Base-by-base conservation (phyloP, 2,113 vertebrate genomes). In the Calidris pygmaea region DNA sequence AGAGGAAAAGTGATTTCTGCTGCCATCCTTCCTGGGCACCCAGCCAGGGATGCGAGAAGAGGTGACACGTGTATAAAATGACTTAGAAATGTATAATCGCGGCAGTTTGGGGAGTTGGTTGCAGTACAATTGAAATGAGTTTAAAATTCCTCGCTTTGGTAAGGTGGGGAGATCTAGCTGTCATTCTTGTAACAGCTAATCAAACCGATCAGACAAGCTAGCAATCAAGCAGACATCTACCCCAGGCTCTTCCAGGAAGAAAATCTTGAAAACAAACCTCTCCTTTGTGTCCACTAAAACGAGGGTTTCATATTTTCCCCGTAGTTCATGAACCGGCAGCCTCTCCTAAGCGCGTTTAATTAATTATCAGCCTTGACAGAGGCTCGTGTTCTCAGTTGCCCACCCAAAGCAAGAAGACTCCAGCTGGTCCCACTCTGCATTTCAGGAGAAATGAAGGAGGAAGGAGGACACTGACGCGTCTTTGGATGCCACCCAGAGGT, bases 111-210 rank as follows among this genome's bases (percentile, higher is more conserved):
- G 88, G 85, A 82, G 82, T 39, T 96, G 95, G 72, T 92, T 94
- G 93, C 35, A n/a, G 74, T 79, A 90, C 82, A 93, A 93, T 85
- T 85, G 87, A 93, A 96, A 85, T 53, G 67, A 93, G 83, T 92
- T 94, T 87, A 73, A 93, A 93, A 93, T 86, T 86, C 83, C 83
- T 95, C 67, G 2, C 85, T 94, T 93, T 29, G 93, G 52, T 74
- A 86, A 93, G 63, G 82, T 90, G 85, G 88, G 71, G 88, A 97
- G 88, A 90, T 95, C 91, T 87, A 93, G 84, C 95, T 96, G 96
- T 95, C 94, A 87, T 77, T 48, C 85, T 56, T 93, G 90, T 94
- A 93, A 88, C 85, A 95, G 93, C 88, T 95, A 96, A 92, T 95
- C 95, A 92, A 94, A 94, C 79, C 0, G 3, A 96, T 95, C 95